Evolutionary conservation across 1,140 invertebrate genomes (phyloP).

Genomic region (Musca vetustissima): DNA sequence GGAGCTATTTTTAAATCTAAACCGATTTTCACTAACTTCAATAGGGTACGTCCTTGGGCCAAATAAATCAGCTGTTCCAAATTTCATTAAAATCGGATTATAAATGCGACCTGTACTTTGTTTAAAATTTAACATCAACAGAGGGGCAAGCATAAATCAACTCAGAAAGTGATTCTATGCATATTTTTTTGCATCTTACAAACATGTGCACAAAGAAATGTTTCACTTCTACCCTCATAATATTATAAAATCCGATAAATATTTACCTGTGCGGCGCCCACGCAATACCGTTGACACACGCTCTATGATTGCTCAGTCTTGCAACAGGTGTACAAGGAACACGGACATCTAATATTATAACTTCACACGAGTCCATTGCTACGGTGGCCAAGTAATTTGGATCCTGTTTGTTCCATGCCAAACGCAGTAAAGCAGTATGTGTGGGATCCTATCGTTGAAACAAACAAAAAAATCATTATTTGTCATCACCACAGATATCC

Average conservation of each 20-base stretch:
- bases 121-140: too few relatives aligned
- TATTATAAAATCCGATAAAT: neutral
- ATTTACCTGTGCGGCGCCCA: constrained; percentile 90
- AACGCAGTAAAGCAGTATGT: constrained; percentile 90
- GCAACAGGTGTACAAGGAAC: constrained; percentile 98
- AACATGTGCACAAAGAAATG: too few relatives aligned
- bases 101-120: too few relatives aligned
- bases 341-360: constrained; percentile 96
- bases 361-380: constrained; percentile 98
- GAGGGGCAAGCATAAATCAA: too few relatives aligned
- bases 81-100: too few relatives aligned
- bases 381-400: constrained; percentile 98
- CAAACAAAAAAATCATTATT: neutral
- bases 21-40: too few relatives aligned
- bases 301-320: constrained; percentile 94
- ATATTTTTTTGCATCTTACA: neutral
- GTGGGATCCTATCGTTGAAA: constrained; percentile 71
- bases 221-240: too few relatives aligned
- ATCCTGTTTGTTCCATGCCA: constrained; percentile 99
- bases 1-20: too few relatives aligned
- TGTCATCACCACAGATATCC: neutral
- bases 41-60: too few relatives aligned
- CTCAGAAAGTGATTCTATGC: too few relatives aligned
- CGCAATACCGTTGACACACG: constrained; percentile 98
- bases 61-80: too few relatives aligned